Conservation (phyloP, 2,888 invertebrate species). For the Drosophila acutilabella region DNA sequence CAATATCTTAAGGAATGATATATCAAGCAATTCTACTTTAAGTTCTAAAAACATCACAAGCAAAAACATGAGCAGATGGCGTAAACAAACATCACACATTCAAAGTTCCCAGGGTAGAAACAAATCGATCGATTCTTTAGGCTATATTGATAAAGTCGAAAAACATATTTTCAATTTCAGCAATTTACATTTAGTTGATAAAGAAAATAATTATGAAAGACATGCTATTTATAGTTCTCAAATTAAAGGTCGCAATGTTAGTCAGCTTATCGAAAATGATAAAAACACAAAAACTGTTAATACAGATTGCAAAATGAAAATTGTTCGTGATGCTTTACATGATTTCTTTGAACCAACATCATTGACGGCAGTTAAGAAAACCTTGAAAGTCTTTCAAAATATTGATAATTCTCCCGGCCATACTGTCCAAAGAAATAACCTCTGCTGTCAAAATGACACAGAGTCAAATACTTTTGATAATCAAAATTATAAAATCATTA, state of each 20-base stretch:
- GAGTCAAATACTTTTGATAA: neutral
- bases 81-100: constrained; percentile 21
- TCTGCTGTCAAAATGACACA: neutral
- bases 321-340: too few relatives aligned
- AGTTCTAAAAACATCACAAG: constrained; percentile 37
- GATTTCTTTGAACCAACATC: too few relatives aligned
- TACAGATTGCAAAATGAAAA: too few relatives aligned
- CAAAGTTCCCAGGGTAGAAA: constrained; percentile 21
- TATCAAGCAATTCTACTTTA: constrained; percentile 68
- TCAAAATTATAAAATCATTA: constrained; percentile 58
- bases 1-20: constrained; percentile 79
- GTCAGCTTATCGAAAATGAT: too few relatives aligned
- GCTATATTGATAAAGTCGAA: constrained; percentile 46
- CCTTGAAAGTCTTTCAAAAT: constrained; percentile 39
- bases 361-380: too few relatives aligned
- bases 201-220: neutral
- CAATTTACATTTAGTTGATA: constrained; percentile 46
- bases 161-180: constrained; percentile 38
- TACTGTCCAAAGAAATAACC: neutral
- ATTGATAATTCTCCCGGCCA: constrained; percentile 22
- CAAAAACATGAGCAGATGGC: constrained; percentile 55
- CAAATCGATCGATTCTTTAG: constrained; percentile 36
- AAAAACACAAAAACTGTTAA: too few relatives aligned
- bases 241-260: too few relatives aligned
- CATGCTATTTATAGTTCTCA: too few relatives aligned